Base-by-base conservation (phyloP, 2,888 invertebrate genomes). In the Alsophila aescularia region DNA sequence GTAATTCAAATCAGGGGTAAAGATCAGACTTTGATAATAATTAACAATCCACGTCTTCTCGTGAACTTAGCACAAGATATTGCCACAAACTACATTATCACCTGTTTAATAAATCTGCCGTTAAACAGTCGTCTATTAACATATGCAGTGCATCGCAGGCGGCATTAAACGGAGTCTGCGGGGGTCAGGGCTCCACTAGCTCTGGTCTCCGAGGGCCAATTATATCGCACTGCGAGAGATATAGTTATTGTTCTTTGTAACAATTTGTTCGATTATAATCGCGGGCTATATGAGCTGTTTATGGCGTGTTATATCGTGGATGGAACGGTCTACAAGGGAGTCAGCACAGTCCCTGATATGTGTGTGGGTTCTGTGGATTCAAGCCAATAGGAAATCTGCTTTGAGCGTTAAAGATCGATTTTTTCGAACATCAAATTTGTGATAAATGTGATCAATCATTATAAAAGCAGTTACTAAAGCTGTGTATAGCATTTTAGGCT, bases 211-310 rank as follows among this genome's bases (percentile, higher is more conserved):
- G 50, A 36, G 51, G 61, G 73, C 77, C 81, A 81, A 81, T 81
- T 81, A 81, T 79, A 74, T 70, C 64, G 63, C 67, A 79, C 75
- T 64, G 69, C 67, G 56, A 55, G 55, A 55, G 35, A 50, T 55
- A 55, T 55, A 45, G 55, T 55, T 55, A 55, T 55, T 50, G 55
- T 60, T 56, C 50, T 27, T 48, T 43, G 52, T 36, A 50, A 55
- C 55, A 43, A 55, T 55, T 50, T 54, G 53, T 39, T 45, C 44
- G 50, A 50, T 54, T 54, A 52, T 54, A 43, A 54, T 54, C 48
- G 50, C 16, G 24, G 16, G 16, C 27, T 43, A 27, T 44, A 41
- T 45, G 40, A 50, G 36, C 50, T 52, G 45, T 55, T 55, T 55
- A 55, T 35, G 55, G 49, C 2, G 14, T 29, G 29, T 21, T 16